These are phyloP conservation scores for Drosophila formosana DNA, from an alignment of 2,888 invertebrate species.

Conservation along the genomic window DNA sequence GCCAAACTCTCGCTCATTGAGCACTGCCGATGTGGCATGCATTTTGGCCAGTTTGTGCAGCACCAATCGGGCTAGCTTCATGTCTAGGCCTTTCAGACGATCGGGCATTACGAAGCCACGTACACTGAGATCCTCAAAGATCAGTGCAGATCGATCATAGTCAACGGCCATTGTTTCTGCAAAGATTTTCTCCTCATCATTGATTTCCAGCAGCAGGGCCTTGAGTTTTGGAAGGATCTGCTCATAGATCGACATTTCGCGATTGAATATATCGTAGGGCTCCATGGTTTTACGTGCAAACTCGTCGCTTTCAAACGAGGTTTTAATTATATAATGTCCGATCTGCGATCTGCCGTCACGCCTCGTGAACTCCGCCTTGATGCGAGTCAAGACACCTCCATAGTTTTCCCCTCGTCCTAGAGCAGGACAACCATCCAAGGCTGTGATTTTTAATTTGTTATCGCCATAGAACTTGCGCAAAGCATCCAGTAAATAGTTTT, in stretches of 20 bases:
- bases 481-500: constrained; percentile 70
- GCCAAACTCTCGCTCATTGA: constrained; percentile 83
- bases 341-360: constrained; percentile 43
- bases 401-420: constrained; percentile 83
- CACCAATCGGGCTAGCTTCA: constrained; percentile 83
- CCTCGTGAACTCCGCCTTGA: constrained; percentile 64
- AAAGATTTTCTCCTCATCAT: constrained; percentile 80
- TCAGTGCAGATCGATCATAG: constrained; percentile 74
- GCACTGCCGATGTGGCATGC: constrained; percentile 86
- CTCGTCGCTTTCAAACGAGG: constrained; percentile 80
- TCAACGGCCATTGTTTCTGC: constrained; percentile 83
- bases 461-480: constrained; percentile 74
- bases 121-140: constrained; percentile 83
- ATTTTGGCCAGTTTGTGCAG: constrained; percentile 85
- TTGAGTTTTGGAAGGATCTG: constrained; percentile 82
- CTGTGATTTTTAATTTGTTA: constrained; percentile 59
- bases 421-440: constrained; percentile 71
- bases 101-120: constrained; percentile 80
- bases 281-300: constrained; percentile 73
- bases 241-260: constrained; percentile 84
- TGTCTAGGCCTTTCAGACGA: constrained; percentile 83
- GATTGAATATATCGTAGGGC: constrained; percentile 83
- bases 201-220: constrained; percentile 69
- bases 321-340: constrained; percentile 81
- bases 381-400: constrained; percentile 80